These are phyloP conservation scores for Mylabris phalerata DNA, from an alignment of 1,140 invertebrate genomes.

Conservation along the genomic window DNA sequence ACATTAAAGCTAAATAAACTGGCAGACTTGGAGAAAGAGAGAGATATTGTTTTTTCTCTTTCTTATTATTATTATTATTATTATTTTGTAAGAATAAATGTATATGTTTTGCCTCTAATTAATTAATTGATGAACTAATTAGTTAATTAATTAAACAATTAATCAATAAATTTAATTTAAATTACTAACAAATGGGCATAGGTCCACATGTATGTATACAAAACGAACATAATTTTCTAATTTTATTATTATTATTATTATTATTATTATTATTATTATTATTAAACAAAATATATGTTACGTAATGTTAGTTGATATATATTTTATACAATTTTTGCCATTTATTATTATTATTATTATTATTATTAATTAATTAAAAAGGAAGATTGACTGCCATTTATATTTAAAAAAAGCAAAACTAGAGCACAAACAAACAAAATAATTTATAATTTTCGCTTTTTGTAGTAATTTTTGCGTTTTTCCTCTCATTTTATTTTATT, in stretches of 20 bases:
- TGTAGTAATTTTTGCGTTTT: conserved; percentile 24
- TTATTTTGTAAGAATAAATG: too few relatives aligned
- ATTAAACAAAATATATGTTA: not conserved
- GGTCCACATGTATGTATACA: not conserved
- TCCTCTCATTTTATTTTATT: conserved; percentile 27
- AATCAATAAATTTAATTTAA: not conserved
- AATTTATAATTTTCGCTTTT: conserved; percentile 8
- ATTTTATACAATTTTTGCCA: conserved; percentile 32
- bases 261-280: not conserved
- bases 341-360: conserved; percentile 24
- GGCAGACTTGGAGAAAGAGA: not conserved
- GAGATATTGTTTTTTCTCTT: not conserved
- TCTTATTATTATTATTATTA: not conserved
- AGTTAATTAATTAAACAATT: too few relatives aligned
- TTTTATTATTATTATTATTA: conserved; percentile 3
- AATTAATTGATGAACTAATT: too few relatives aligned
- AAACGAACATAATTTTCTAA: not conserved
- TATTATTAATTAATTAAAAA: not conserved
- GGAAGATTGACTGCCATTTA: conserved; percentile 38
- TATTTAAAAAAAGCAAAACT: conserved; percentile 24
- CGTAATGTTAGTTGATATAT: not conserved
- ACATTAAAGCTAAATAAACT: not conserved
- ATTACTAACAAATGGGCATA: not conserved
- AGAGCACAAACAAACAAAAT: conserved; percentile 16
- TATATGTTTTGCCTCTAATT: not conserved